Percentiles rank a stretch among this genome's conserved stretches.
Evolutionary conservation across 2,113 vertebrate species (phyloP).

Genomic region (Corydoras maculifer): DNA sequence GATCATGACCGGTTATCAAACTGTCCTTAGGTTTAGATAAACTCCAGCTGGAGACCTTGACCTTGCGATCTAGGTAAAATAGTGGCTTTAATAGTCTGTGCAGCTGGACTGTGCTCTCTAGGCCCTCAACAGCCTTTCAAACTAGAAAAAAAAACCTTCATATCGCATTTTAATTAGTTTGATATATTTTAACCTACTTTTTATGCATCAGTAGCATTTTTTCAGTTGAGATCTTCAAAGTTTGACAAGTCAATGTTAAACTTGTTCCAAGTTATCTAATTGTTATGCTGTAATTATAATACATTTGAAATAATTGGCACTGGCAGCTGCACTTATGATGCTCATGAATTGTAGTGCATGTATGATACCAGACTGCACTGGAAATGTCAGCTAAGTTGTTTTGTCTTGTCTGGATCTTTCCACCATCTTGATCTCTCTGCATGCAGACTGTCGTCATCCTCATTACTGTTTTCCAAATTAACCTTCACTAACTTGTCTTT

Average conservation of each 20-base stretch:
- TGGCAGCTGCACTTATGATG: neutral
- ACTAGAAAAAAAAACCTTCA: neutral
- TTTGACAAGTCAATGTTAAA: too few relatives aligned
- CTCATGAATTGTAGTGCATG: slow-evolving; percentile 17
- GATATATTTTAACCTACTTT: too few relatives aligned
- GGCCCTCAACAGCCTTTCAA: neutral
- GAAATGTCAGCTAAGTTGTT: neutral
- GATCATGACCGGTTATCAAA: neutral
- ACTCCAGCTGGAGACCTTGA: too few relatives aligned
- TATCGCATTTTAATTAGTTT: neutral
- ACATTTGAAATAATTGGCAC: too few relatives aligned
- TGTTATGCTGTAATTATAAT: too few relatives aligned
- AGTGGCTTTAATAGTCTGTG: too few relatives aligned
- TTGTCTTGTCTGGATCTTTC: neutral
- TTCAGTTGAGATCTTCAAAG: too few relatives aligned
- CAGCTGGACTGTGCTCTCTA: too few relatives aligned
- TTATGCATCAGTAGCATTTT: too few relatives aligned
- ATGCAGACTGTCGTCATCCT: neutral
- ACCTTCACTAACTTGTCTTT: neutral
- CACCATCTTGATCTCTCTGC: neutral
- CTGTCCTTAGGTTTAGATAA: neutral
- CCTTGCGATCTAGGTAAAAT: too few relatives aligned
- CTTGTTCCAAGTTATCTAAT: too few relatives aligned
- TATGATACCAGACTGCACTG: neutral
- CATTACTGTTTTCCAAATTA: slow-evolving; percentile 1